Evolutionary conservation across 2,888 invertebrate species (phyloP).

Genomic region (Electrophaes corylata): DNA sequence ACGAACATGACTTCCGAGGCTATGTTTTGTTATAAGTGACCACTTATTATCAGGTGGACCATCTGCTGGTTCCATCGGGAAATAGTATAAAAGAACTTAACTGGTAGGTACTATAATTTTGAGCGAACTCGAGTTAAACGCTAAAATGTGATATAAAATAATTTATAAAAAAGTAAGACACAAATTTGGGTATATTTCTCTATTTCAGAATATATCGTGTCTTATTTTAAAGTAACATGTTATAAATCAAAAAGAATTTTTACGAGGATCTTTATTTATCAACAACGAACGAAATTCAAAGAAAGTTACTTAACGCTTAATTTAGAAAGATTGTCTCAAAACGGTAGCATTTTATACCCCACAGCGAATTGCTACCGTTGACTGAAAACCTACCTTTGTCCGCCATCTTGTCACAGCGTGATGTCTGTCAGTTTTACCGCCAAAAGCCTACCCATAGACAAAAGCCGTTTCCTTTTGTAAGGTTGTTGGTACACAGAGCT

Average conservation of each 20-base stretch:
- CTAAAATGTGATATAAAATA: too few species aligned
- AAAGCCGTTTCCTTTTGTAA: constrained; percentile 54
- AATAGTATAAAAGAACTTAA: too few species aligned
- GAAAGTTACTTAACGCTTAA: constrained; percentile 59
- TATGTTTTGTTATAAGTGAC: too few species aligned
- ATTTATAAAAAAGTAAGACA: too few species aligned
- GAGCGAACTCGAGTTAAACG: too few species aligned
- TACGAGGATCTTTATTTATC: constrained; percentile 23
- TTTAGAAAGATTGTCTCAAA: constrained; percentile 59
- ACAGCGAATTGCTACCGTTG: constrained; percentile 34
- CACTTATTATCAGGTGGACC: too few species aligned
- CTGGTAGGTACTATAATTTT: too few species aligned
- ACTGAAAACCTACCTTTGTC: constrained; percentile 43
- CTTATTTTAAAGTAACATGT: too few species aligned
- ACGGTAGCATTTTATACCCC: constrained; percentile 70
- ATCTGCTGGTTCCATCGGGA: too few species aligned
- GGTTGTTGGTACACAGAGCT: constrained; percentile 62
- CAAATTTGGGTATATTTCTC: too few species aligned
- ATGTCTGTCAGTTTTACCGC: constrained; percentile 71
- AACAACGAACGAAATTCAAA: constrained; percentile 27
- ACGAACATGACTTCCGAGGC: too few species aligned
- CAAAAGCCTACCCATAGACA: constrained; percentile 57
- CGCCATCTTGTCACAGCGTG: constrained; percentile 64
- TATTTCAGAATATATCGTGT: too few species aligned
- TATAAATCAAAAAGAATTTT: constrained; percentile 21